A percentile compares a stretch with the other conserved stretches of the same genome.
Conservation (phyloP, 2,888 invertebrate species). For the Escarpia spicata region DNA sequence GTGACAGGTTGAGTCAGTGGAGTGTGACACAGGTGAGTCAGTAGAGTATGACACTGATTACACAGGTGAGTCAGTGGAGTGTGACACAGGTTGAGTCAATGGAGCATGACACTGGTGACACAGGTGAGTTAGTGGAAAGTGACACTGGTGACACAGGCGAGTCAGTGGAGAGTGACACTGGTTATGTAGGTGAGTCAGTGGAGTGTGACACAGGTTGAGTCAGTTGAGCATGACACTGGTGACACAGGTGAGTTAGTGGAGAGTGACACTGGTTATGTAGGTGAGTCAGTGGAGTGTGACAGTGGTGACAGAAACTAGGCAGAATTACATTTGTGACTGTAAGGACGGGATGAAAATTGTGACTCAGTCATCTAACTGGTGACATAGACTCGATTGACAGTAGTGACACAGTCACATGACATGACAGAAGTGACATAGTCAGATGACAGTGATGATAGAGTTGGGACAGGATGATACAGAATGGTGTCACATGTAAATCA, state of each 20-base stretch:
- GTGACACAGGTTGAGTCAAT: neutral
- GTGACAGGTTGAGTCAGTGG: neutral
- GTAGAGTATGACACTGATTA: neutral
- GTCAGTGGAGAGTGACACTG: neutral
- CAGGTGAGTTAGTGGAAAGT: neutral
- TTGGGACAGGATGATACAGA: neutral
- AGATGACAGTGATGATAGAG: neutral
- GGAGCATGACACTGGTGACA: neutral
- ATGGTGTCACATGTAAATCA: no score
- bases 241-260: neutral
- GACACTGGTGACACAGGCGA: neutral
- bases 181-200: neutral
- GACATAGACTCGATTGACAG: no score
- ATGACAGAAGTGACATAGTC: no score
- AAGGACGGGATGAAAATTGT: neutral
- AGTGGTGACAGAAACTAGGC: neutral
- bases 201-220: neutral
- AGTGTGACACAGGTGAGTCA: neutral
- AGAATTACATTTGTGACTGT: no score
- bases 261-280: neutral
- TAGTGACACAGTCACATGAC: no score
- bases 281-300: conserved; percentile 28
- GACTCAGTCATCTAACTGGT: neutral
- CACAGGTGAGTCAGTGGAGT: neutral
- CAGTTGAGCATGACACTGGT: neutral